phyloP scores from a whole-genome alignment of 2,888 invertebrate genomes.

The Synanthedon tipuliformis region DNA sequence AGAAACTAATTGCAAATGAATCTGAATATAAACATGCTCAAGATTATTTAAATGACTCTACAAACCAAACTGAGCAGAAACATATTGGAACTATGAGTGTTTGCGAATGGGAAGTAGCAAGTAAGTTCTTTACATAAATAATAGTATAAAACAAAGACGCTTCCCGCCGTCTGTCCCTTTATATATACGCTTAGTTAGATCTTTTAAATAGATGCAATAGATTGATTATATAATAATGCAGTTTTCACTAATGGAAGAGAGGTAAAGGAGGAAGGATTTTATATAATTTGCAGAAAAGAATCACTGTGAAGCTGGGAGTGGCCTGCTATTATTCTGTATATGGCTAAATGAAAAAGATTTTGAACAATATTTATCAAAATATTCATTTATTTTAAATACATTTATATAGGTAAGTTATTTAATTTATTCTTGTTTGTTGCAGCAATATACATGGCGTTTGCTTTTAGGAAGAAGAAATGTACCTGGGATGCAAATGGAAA shows the following conservation, averaged over 20 bases:
- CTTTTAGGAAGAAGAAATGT: conserved; percentile 81
- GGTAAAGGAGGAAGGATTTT: no score
- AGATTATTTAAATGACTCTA: conserved; percentile 59
- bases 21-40: conserved; percentile 81
- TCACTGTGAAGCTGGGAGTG: no score
- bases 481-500: conserved; percentile 75
- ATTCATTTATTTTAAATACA: neutral
- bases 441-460: conserved; percentile 87
- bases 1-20: conserved; percentile 68
- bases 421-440: conserved; percentile 34
- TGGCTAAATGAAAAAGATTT: neutral
- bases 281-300: no score
- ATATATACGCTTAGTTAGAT: no score
- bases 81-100: conserved; percentile 85
- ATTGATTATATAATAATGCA: no score
- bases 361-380: neutral
- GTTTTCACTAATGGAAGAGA: no score
- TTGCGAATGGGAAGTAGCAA: conserved; percentile 93
- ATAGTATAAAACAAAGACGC: no score
- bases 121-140: conserved; percentile 71
- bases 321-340: neutral
- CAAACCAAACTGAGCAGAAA: conserved; percentile 38
- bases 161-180: no score
- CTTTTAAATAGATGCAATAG: no score
- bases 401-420: neutral